Percentiles rank a stretch among this genome's conserved stretches.
These are phyloP conservation scores for Leucophenga maculata DNA, from an alignment of 2,888 invertebrate genomes.

Conservation along the genomic window DNA sequence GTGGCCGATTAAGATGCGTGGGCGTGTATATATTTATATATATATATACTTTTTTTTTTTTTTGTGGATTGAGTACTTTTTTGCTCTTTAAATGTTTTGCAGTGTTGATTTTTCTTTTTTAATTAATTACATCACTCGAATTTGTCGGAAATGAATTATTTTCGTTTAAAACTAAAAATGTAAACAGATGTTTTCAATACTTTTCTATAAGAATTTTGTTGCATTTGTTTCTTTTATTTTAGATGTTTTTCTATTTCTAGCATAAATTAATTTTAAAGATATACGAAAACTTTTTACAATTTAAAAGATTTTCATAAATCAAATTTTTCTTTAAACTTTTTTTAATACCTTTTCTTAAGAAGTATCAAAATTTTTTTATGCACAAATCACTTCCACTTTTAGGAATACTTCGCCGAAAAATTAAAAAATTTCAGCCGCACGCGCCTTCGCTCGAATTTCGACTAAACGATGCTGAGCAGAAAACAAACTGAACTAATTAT, in stretches of 20 bases:
- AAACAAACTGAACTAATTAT: conserved; percentile 17
- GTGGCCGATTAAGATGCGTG: neutral
- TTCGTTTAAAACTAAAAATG: conserved; percentile 22
- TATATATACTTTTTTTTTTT: conserved; percentile 21
- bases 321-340: neutral
- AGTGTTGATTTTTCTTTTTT: conserved; percentile 37
- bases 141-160: conserved; percentile 53
- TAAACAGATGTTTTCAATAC: neutral
- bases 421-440: conserved; percentile 52
- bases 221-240: neutral
- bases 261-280: neutral
- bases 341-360: neutral
- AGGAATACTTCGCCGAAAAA: neutral
- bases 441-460: conserved; percentile 50
- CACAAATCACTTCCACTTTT: too few relatives aligned
- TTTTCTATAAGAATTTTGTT: too few relatives aligned
- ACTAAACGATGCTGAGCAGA: conserved; percentile 46
- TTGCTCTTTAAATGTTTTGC: too few relatives aligned
- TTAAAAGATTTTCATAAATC: neutral
- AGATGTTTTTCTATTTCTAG: neutral
- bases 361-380: neutral
- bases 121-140: conserved; percentile 33
- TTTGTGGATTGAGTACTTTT: conserved; percentile 32
- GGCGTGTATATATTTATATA: neutral
- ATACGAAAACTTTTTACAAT: neutral